Evolutionary conservation across 1,140 invertebrate genomes (phyloP), one percentile per base, ranked within the genome.

Genomic region (Thaumatotibia leucotreta): DNA sequence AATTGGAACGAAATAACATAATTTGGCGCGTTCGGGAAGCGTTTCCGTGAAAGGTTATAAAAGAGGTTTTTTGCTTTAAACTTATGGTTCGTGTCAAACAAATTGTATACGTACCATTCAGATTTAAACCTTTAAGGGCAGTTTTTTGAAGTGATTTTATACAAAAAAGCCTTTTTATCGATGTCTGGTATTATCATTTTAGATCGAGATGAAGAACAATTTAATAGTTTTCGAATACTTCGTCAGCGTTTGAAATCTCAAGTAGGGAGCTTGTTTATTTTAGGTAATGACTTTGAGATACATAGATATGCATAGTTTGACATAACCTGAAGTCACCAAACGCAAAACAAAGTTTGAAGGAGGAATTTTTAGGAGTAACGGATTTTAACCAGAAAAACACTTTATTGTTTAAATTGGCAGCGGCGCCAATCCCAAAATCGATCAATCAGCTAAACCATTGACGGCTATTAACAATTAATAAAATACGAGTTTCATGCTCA

Each of bases 1-100:
- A 86, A 84, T 88, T 83, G 78, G 70, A 79, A 76, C 69, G 74
- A 70, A 76, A 74, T 73, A 74, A 74, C 64, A 71, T 75, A 88
- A 85, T 85, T 83, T 85, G 74, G 68, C 63, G 75, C 73, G 61
- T 67, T 62, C 29, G 45, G 63, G 75, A 80, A 79, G 79, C 80
- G 82, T 58, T 58, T 58, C 52, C 52, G 52, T 58, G 23, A 58
- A 58, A 58, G 52, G 52, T 58, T 45, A 58, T 58, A n/a, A 27
- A 14, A 27, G 23, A 27, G 6, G 50, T 58, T 58, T 58, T 58
- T 58, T 58, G 24, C 11, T n/a, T 5, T 14, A 27, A 58, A 14
- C 11, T 45, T 45, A 45, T 52, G 29, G 35, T 45, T 63, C 24
- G 24, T 58, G 52, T 58, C 27, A 58, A 14, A 14, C 24, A 27